Evolutionary conservation across 2,113 vertebrate species (phyloP).

Genomic region (Benitochromis conjunctus): DNA sequence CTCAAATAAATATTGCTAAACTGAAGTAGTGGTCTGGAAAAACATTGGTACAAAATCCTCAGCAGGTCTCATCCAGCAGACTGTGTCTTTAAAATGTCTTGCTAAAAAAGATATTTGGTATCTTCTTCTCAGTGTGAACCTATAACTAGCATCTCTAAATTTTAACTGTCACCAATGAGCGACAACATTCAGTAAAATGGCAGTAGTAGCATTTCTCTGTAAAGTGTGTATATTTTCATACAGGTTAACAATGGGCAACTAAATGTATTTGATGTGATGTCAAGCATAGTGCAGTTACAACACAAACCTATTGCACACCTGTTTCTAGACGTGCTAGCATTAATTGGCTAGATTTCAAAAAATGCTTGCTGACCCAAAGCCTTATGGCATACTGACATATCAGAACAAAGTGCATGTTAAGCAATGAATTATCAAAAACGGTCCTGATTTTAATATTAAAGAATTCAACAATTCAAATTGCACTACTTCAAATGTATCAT

Average conservation of each 20-base stretch:
- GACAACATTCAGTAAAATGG: not conserved
- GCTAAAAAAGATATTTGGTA: not conserved
- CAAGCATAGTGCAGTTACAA: not conserved
- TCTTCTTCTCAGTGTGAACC: not conserved
- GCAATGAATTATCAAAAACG: not conserved
- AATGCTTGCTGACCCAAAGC: not conserved
- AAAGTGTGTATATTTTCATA: not conserved
- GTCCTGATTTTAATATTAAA: not conserved
- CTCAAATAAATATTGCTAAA: not conserved
- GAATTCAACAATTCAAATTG: not conserved
- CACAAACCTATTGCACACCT: not conserved
- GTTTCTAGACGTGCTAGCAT: not conserved
- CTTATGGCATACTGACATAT: not conserved
- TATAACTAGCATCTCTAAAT: not conserved
- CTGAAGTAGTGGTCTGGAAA: not conserved
- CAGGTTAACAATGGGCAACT: not conserved
- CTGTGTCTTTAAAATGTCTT: not conserved
- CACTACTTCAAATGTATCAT: not conserved
- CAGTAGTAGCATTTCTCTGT: fast-evolving
- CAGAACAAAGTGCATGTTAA: not conserved
- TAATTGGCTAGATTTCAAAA: not conserved
- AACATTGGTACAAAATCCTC: not conserved
- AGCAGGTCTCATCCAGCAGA: not conserved
- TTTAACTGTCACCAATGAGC: fast-evolving
- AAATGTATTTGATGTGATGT: not conserved